Evolutionary conservation across 2,797 vertebrate species (phyloP), one percentile per base, ranked within the genome.

Genomic region (Mallotus villosus): DNA sequence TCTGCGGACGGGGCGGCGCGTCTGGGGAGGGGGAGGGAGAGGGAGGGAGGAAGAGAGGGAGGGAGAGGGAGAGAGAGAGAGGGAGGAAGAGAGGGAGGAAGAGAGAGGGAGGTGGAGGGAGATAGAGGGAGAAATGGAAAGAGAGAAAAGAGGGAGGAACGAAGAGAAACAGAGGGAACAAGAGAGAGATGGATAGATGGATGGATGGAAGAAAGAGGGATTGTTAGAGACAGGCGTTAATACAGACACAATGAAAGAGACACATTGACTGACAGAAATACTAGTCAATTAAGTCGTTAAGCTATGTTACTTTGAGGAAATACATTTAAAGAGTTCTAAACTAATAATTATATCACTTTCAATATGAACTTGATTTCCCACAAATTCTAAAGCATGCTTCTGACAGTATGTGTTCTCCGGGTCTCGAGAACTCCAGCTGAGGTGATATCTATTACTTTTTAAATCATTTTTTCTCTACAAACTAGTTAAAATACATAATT

Each of bases 1-100:
- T 96, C 95, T 0, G 94, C 95, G 4, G 95, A 95, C 73, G 94
- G 94, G 58, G 95, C 94, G n/a, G 95, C 89, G 86, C 94, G 92
- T 83, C 95, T 96, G 88, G 71, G 83, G 63, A 11, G 46, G 53
- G 27, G 9, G 16, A n/a, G 27, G 58, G 51, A 24, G 3, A 58
- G 5, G 3, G 22, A 21, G 19, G 3, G n/a, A 22, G 12, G 3
- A 19, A 3, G 19, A 8, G 21, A 19, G 29, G 3, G 64, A 24
- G 34, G 75, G 75, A 74, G 37, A 63, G 14, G 63, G 68, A 51
- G n/a, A 53, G 69, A 66, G 27, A 70, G 62, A 78, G 73, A 65
- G 17, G 27, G 22, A 11, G 34, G 21, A 27, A 16, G 25, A 6
- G 8, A 6, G 6, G 27, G 60, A 62, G 25, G 25, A 1, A 57